phyloP scores from a whole-genome alignment of 35 echinoderm and acorn worm species.

The Lytechinus pictus region DNA sequence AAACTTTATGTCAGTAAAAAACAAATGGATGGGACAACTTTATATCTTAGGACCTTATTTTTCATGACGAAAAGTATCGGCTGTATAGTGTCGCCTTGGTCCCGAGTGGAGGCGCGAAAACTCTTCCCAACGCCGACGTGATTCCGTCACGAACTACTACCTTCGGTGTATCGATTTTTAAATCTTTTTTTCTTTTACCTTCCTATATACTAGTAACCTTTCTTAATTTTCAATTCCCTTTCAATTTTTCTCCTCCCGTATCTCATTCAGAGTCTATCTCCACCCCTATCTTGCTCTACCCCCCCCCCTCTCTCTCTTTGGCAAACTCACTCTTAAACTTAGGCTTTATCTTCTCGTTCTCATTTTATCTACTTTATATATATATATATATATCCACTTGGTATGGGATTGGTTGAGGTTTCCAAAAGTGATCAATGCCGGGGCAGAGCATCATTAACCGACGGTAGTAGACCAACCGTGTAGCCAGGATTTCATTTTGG shows the following conservation, averaged over 20 bases:
- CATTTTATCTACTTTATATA: not conserved
- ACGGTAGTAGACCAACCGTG: no score
- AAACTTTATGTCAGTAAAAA: no score
- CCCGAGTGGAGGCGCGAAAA: not conserved
- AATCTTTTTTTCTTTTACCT: not conserved
- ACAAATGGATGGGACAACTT: not conserved
- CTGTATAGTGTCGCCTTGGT: slow-evolving; percentile 6
- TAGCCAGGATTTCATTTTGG: no score
- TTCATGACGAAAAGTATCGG: not conserved
- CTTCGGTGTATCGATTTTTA: not conserved
- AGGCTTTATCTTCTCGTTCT: no score
- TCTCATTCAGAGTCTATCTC: not conserved
- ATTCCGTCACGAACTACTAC: slow-evolving; percentile 35
- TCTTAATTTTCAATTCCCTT: not conserved
- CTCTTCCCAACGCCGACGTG: not conserved
- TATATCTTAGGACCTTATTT: not conserved
- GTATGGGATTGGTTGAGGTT: no score
- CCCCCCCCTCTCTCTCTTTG: not conserved
- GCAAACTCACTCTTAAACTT: no score
- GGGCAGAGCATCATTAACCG: no score
- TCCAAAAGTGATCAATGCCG: no score
- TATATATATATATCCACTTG: no score
- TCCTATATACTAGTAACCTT: not conserved
- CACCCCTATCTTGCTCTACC: not conserved
- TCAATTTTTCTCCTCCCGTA: not conserved